Base-by-base conservation (phyloP, 2,888 invertebrate species). In the Abrostola triplasia region DNA sequence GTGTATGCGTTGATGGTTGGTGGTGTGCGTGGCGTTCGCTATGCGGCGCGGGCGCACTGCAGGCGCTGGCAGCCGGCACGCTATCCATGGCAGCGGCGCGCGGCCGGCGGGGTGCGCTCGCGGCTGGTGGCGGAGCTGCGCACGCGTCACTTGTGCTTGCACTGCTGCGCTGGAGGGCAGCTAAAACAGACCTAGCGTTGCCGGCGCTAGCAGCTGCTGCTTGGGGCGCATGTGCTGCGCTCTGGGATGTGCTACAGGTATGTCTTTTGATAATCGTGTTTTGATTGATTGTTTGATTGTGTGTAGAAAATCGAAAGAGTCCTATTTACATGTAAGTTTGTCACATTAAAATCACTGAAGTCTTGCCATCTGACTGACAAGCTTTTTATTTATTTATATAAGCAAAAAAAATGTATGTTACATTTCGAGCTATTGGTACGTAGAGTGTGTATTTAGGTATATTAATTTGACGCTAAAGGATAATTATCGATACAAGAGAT, bases 221-320 rank as follows among this genome's bases (percentile, higher is more conserved):
- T 0, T 98, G 98, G 98, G 98, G 97, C 12, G 97, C 98, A 4
- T 98, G 98, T 88, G 97, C 97, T 60, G 97, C 97, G 24, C 96
- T 98, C 75, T 98, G 98, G 98, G 97, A 98, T 84, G 97, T 97
- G 62, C 83, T 96, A 41, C 95, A 95, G 91, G 95, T 95, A 70
- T 24, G 4, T 2, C 1, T 24, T 24, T 2, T 4, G 1, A 24
- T 24, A 24, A 24, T 2, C 24, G 24, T 24, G 24, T 24, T 24
- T n/a, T n/a, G n/a, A n/a, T n/a, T n/a, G n/a, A n/a, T n/a, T n/a
- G n/a, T n/a, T n/a, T n/a, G n/a, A n/a, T n/a, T n/a, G n/a, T n/a
- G n/a, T n/a, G n/a, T n/a, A n/a, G n/a, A n/a, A n/a, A n/a, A n/a
- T n/a, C n/a, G n/a, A n/a, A n/a, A n/a, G n/a, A n/a, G n/a, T n/a